These are phyloP conservation scores for Acanthiza pusilla DNA, from an alignment of 2,797 vertebrate genomes.

Conservation along the genomic window DNA sequence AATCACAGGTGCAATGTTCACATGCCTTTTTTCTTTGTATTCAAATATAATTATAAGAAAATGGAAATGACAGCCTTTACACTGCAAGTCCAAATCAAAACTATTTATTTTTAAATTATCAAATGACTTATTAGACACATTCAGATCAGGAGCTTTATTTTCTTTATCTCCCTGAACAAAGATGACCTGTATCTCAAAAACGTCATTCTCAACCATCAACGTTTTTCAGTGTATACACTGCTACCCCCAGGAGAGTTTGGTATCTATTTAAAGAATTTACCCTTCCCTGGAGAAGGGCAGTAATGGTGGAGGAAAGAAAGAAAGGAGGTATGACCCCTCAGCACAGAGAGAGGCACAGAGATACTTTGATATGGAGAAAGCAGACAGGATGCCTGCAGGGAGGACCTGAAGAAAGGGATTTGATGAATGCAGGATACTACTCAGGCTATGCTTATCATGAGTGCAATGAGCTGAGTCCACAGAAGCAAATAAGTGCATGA, in stretches of 20 bases:
- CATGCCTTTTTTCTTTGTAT: neutral
- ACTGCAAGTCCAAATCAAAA: neutral
- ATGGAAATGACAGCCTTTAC: neutral
- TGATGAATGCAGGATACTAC: neutral
- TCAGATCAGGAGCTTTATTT: neutral
- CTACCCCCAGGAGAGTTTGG: neutral
- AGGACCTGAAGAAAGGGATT: neutral
- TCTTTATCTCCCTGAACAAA: neutral
- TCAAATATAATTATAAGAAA: neutral
- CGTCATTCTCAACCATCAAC: neutral
- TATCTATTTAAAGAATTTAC: neutral
- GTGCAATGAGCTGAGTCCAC: neutral
- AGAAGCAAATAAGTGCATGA: neutral
- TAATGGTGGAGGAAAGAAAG: neutral
- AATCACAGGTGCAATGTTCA: neutral
- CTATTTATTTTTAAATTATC: neutral
- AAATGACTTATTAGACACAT: neutral
- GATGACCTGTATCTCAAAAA: neutral
- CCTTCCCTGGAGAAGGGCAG: neutral
- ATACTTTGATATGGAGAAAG: neutral
- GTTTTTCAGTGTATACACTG: neutral
- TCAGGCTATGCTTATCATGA: neutral
- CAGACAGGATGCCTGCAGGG: neutral
- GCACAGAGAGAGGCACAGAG: neutral
- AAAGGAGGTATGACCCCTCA: neutral